Evolutionary conservation across 2,797 vertebrate species (phyloP).

Genomic region (Fratercula arctica): DNA sequence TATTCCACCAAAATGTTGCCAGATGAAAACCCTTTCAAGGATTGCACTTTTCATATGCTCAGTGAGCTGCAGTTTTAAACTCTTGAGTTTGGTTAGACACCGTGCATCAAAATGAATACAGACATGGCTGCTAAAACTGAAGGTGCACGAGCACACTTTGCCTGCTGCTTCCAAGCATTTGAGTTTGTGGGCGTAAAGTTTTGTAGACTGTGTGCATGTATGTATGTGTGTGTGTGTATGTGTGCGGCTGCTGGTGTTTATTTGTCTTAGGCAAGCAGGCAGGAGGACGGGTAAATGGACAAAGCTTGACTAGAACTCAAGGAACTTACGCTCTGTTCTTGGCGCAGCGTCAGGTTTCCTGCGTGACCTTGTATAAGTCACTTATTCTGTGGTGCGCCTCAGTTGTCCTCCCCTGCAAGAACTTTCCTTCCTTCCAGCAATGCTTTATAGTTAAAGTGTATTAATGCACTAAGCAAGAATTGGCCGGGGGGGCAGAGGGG

Average conservation of each 20-base stretch:
- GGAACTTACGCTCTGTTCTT: constrained; percentile 60
- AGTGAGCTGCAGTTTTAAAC: not conserved
- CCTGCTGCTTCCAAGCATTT: not conserved
- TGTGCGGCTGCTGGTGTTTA: not conserved
- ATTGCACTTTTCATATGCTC: not conserved
- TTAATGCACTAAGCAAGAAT: not conserved
- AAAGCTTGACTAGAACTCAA: constrained; percentile 58
- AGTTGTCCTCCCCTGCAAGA: constrained; percentile 3
- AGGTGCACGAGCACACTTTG: not conserved
- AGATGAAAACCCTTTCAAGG: not conserved
- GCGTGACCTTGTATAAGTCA: constrained; percentile 67
- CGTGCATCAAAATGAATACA: not conserved
- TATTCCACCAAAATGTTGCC: not conserved
- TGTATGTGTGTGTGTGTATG: not conserved
- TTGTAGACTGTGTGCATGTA: not conserved
- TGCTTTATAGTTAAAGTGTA: not conserved
- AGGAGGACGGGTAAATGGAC: constrained; percentile 40
- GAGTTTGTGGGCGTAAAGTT: not conserved
- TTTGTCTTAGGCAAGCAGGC: constrained; percentile 17
- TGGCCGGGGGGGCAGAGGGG: not conserved
- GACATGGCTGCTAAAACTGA: not conserved
- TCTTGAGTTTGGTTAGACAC: not conserved
- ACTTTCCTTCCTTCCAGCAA: constrained; percentile 33
- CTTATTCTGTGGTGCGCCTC: constrained; percentile 25
- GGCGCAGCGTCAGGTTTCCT: constrained; percentile 47